Conservation (phyloP, 2,888 invertebrate genomes). For the Leptinotarsa haldemani region DNA sequence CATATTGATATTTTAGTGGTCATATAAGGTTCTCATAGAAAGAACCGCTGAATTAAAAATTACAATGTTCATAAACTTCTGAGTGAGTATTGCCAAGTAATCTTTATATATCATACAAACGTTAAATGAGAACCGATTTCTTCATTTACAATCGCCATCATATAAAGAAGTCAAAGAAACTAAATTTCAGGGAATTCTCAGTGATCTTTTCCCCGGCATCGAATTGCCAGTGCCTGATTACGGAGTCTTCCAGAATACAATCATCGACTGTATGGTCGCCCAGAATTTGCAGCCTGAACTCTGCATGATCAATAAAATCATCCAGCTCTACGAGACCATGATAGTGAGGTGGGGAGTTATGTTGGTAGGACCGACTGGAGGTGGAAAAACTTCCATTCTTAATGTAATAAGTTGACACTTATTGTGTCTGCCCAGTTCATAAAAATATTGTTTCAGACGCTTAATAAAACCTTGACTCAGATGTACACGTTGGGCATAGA, state of each 20-base stretch:
- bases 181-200: conserved; percentile 77
- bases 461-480: conserved; percentile 77
- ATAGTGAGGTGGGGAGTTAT: conserved; percentile 92
- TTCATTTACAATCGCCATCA: too few species aligned
- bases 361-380: conserved; percentile 91
- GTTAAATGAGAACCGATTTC: too few species aligned
- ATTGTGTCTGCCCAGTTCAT: neutral
- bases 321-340: conserved; percentile 92
- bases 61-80: too few species aligned
- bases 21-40: too few species aligned
- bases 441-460: conserved; percentile 68
- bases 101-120: too few species aligned
- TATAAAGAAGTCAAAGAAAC: neutral
- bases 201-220: conserved; percentile 90
- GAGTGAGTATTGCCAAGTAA: too few species aligned
- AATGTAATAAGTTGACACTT: conserved; percentile 66
- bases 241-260: conserved; percentile 77
- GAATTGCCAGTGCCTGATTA: conserved; percentile 84
- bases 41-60: too few species aligned
- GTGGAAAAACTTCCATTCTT: conserved; percentile 85
- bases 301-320: conserved; percentile 78
- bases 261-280: conserved; percentile 68
- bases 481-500: conserved; percentile 72
- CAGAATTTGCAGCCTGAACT: conserved; percentile 75
- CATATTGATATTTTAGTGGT: too few species aligned